phyloP scores from a whole-genome alignment of 2,888 invertebrate genomes.

The Acrocera orbiculus region DNA sequence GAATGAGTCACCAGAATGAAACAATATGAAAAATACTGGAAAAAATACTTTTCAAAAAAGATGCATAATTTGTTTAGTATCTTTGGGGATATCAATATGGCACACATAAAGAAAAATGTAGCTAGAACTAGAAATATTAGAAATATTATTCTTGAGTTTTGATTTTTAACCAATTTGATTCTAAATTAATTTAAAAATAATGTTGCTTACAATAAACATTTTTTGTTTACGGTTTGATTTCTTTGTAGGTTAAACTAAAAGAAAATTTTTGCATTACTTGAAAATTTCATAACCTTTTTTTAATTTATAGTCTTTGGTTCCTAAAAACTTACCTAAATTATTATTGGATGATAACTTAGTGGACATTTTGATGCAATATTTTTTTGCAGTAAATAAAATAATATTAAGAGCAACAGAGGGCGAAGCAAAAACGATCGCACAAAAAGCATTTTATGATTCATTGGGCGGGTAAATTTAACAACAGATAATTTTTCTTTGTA shows the following conservation, averaged over 20 bases:
- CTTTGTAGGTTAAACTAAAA: neutral
- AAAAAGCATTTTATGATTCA: conserved; percentile 25
- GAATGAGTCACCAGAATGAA: too few species aligned
- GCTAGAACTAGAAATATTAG: too few species aligned
- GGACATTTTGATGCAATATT: conserved; percentile 23
- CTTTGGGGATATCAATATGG: too few species aligned
- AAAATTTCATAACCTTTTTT: neutral
- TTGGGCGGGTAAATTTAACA: conserved; percentile 20
- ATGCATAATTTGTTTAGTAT: too few species aligned
- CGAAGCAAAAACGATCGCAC: conserved; percentile 14
- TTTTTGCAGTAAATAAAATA: conserved; percentile 21
- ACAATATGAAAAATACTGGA: too few species aligned
- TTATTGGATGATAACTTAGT: conserved; percentile 20
- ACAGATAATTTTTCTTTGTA: neutral
- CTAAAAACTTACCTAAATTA: conserved; percentile 19
- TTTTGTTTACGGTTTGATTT: too few species aligned
- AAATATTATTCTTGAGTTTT: too few species aligned
- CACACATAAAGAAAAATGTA: too few species aligned
- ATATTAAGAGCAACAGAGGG: conserved; percentile 17
- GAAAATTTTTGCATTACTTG: neutral
- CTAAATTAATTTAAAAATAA: too few species aligned
- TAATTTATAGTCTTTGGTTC: conserved; percentile 19
- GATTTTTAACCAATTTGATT: too few species aligned
- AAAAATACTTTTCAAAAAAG: too few species aligned
- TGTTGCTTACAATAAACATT: too few species aligned